Evolutionary conservation across 1,140 invertebrate species (phyloP).

Genomic region (Calliphora vicina): DNA sequence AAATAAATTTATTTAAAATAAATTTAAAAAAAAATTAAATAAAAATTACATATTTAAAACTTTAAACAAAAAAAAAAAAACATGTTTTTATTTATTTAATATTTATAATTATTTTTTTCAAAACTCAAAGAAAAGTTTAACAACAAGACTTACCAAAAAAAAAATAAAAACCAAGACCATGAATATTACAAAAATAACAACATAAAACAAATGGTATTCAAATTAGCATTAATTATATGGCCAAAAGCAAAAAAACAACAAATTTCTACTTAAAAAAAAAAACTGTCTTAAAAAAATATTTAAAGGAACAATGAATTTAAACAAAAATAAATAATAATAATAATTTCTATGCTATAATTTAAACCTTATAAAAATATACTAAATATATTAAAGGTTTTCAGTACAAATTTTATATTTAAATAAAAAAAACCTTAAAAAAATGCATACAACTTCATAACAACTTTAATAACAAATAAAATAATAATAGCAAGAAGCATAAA

Average conservation of each 20-base stretch:
- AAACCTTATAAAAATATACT: not conserved
- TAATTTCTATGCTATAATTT: conserved; percentile 29
- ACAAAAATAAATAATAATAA: not conserved
- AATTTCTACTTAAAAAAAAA: conserved; percentile 21
- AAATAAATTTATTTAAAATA: conserved; percentile 11
- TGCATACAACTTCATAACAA: not conserved
- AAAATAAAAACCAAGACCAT: not conserved
- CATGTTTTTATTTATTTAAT: not conserved
- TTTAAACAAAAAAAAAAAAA: not conserved
- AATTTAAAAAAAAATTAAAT: not conserved
- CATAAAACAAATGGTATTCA: conserved; percentile 34
- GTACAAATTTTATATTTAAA: conserved; percentile 35
- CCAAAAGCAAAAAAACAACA: conserved; percentile 7
- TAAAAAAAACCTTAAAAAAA: conserved; percentile 15
- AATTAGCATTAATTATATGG: conserved; percentile 33
- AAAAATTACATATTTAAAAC: conserved; percentile 7
- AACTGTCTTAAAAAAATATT: conserved; percentile 15
- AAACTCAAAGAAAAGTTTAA: not conserved
- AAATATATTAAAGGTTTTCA: conserved; percentile 25
- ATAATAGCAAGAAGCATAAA: conserved; percentile 10
- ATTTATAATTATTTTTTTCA: not conserved
- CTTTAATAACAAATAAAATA: conserved; percentile 19
- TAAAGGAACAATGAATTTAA: conserved; percentile 24
- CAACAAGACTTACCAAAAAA: not conserved
- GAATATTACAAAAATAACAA: not conserved